Evolutionary conservation across 2,113 vertebrate species (phyloP).

Genomic region (Hippocampus guttulatus): DNA sequence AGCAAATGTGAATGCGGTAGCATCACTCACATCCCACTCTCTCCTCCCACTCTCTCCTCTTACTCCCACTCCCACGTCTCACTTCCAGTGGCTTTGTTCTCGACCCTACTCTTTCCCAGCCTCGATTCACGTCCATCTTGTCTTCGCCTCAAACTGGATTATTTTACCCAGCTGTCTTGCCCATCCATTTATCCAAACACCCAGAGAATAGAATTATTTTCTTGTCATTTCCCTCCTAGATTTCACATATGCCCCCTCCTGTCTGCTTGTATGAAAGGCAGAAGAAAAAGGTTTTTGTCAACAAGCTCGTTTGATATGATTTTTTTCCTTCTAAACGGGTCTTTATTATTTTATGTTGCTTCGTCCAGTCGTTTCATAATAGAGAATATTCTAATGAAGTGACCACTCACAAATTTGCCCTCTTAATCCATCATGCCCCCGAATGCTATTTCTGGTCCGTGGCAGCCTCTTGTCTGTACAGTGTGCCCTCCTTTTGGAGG

Average conservation of each 20-base stretch:
- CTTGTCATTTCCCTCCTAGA: slow-evolving; percentile 6
- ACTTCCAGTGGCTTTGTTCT: slow-evolving; percentile 35
- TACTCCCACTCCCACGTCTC: slow-evolving; percentile 19
- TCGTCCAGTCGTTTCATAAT: neutral
- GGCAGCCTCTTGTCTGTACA: slow-evolving; percentile 4
- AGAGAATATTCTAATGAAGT: neutral
- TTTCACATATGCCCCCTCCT: slow-evolving; percentile 57
- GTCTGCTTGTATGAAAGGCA: slow-evolving; percentile 34
- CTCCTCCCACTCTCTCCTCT: slow-evolving; percentile 43
- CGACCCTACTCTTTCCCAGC: slow-evolving; percentile 13
- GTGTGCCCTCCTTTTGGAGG: slow-evolving; percentile 3
- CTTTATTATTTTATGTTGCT: neutral
- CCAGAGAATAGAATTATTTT: slow-evolving; percentile 9
- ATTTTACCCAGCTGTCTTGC: neutral
- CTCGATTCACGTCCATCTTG: neutral
- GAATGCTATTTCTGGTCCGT: slow-evolving; percentile 6
- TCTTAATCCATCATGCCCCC: neutral
- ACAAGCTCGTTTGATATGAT: neutral
- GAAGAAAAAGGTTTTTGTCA: slow-evolving; percentile 28
- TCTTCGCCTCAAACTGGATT: neutral
- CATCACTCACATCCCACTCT: slow-evolving; percentile 41
- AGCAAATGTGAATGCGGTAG: slow-evolving; percentile 34
- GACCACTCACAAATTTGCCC: neutral
- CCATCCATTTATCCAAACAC: slow-evolving; percentile 15
- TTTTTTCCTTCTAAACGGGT: neutral